Conservation (phyloP, 2,888 invertebrate species). For the Acanthacorydalis orientalis region DNA sequence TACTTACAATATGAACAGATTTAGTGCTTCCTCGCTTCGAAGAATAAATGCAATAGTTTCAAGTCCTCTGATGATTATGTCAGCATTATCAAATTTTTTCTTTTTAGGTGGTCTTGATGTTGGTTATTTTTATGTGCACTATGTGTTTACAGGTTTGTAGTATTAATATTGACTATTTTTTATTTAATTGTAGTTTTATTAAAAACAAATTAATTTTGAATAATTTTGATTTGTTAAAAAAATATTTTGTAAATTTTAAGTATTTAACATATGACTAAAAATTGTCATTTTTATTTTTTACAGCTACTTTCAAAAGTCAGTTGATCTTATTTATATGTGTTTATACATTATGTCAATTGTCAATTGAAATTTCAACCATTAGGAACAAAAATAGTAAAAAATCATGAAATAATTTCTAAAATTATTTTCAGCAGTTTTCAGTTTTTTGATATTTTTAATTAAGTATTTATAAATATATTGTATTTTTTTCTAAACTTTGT, state of each 20-base stretch:
- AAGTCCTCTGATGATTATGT: constrained; percentile 58
- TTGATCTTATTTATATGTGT: constrained; percentile 25
- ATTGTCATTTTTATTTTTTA: constrained; percentile 18
- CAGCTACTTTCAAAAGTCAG: constrained; percentile 18
- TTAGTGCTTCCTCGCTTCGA: constrained; percentile 26
- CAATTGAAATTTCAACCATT: constrained; percentile 26
- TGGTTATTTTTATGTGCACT: constrained; percentile 50
- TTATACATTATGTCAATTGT: constrained; percentile 39
- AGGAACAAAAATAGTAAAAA: no score
- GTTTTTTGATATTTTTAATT: no score
- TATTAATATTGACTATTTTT: neutral
- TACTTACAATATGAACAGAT: constrained; percentile 23
- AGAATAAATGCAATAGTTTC: constrained; percentile 51
- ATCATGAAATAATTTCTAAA: no score
- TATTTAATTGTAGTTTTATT: neutral
- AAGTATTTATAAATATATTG: no score
- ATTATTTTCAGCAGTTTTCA: no score
- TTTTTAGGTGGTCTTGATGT: constrained; percentile 64
- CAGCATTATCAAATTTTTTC: constrained; percentile 74
- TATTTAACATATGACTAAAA: constrained; percentile 5
- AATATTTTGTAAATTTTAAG: constrained; percentile 4
- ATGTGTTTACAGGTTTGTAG: constrained; percentile 32
- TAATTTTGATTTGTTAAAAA: neutral
- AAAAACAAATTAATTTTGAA: neutral
- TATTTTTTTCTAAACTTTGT: no score